Evolutionary conservation across 2,797 vertebrate species (phyloP), one percentile per base, ranked within the genome.

Genomic region (Synaphobranchus kaupii): DNA sequence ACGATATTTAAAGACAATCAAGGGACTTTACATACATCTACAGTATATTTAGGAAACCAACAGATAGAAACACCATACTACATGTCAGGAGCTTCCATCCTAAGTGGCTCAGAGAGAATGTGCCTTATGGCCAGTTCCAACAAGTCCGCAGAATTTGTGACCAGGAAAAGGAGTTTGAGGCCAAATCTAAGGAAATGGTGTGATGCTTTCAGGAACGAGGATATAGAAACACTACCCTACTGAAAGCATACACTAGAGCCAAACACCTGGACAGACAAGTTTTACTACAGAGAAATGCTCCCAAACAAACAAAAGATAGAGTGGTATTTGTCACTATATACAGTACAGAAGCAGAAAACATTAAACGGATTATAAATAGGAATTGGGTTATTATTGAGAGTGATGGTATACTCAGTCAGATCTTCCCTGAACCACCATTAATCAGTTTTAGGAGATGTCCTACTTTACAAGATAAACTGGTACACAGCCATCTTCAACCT

Each of bases 261-360:
- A 63, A 63, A 63, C 60, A 63, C 60, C 60, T 63, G 60, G 17
- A 63, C 60, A 63, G 73, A 78, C 39, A 17, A 31, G 4, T n/a
- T 78, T 78, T 44, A 78, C 73, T 78, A 44, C 73, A 78, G 6
- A 31, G 73, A 44, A 78, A 78, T 44, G 73, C 31, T 78, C 73
- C 73, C 73, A 78, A 78, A 78, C 73, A 44, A 78, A 44, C 28
- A 44, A 78, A 78, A 78, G 73, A 76, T 39, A 76, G n/a, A 78
- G 73, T 31, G 66, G 66, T 28, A 34, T 76, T 76, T 76, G n/a
- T 76, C 28, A 78, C 73, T 12, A 78, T 9, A 44, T 78, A 78
- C n/a, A 78, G 73, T 34, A 78, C 73, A 78, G 73, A 78, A n/a
- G 73, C 28, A 78, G 73, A 78, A 78, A 78, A 78, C 73, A 78